Conservation (phyloP, 2,888 invertebrate species). For the Psococerastis gibbosa region DNA sequence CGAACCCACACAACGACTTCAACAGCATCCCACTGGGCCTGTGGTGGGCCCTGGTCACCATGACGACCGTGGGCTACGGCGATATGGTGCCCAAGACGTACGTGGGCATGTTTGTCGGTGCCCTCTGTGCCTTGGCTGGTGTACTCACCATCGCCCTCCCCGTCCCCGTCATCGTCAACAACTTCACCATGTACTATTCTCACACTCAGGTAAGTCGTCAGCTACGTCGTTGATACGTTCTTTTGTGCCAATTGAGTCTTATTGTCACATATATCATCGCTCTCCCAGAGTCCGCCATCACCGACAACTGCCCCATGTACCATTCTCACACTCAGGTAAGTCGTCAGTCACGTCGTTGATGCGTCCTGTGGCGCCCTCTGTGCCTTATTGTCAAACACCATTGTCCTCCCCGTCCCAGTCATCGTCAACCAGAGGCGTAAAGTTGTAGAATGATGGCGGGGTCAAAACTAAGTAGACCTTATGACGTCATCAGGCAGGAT, state of each 20-base stretch:
- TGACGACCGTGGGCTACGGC: slow-evolving; percentile 97
- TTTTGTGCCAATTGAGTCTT: too few species aligned
- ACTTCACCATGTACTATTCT: slow-evolving; percentile 94
- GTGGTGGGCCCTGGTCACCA: slow-evolving; percentile 98
- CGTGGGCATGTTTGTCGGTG: slow-evolving; percentile 96
- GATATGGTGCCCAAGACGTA: slow-evolving; percentile 98
- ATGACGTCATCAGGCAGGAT: too few species aligned
- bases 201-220: slow-evolving; percentile 45
- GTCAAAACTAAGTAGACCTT: too few species aligned
- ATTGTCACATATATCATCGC: too few species aligned
- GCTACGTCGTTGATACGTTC: too few species aligned
- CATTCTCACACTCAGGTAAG: slow-evolving; percentile 62
- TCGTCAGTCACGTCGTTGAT: too few species aligned
- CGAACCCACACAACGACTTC: slow-evolving; percentile 91
- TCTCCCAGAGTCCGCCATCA: slow-evolving; percentile 96
- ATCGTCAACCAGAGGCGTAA: too few species aligned
- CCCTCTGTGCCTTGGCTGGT: slow-evolving; percentile 93
- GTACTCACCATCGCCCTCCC: slow-evolving; percentile 97
- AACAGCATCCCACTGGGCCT: slow-evolving; percentile 93
- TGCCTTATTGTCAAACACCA: too few species aligned
- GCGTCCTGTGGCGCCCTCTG: too few species aligned
- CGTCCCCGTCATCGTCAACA: slow-evolving; percentile 97
- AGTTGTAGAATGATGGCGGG: too few species aligned
- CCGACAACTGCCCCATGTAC: slow-evolving; percentile 97
- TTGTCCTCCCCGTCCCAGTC: slow-evolving; percentile 96